Evolutionary conservation across 2,113 vertebrate species (phyloP), one percentile per base, ranked within the genome.

Genomic region (Corydoras sp.): DNA sequence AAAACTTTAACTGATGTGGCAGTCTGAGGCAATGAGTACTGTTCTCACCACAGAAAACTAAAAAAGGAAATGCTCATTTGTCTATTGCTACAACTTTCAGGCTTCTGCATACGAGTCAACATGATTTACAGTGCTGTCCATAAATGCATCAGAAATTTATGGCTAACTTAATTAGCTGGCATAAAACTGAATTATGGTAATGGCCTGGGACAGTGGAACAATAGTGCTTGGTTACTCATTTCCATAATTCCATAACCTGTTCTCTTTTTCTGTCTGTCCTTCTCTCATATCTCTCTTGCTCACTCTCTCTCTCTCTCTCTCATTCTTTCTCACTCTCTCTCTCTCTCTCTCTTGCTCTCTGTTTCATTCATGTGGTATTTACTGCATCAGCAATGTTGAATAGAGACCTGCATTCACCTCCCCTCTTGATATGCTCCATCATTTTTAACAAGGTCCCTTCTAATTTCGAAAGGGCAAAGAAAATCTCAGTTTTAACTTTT

Each of bases 141-240:
- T 69, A 76, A 79, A 68, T 66, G 70, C 73, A 76, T 79, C 43
- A 62, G 69, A 70, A 76, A 75, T 75, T 62, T 66, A 79, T 73
- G 63, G 58, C 61, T 73, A 76, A 79, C 69, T 24, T 72, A 76
- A 79, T 79, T 79, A 79, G 62, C 65, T 29, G 61, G 60, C 55
- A 72, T 79, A 75, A 79, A 79, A 79, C 69, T 79, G 69, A 79
- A 65, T 75, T 79, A 79, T 75, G 73, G 67, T 75, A 75, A 78
- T 78, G 73, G 69, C 29, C 61, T 56, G 77, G 50, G 71, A 75
- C 73, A 65, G 69, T 68, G 73, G 49, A 75, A 75, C 65, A 79
- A 75, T 75, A 69, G 67, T 43, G 69, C 65, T 75, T 75, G 65
- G 65, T 79, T 62, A 71, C 65, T 76, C 65, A 73, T 76, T 79